Evolutionary conservation across 1,140 invertebrate species (phyloP), one percentile per base, ranked within the genome.

Genomic region (Papilio dardanus): DNA sequence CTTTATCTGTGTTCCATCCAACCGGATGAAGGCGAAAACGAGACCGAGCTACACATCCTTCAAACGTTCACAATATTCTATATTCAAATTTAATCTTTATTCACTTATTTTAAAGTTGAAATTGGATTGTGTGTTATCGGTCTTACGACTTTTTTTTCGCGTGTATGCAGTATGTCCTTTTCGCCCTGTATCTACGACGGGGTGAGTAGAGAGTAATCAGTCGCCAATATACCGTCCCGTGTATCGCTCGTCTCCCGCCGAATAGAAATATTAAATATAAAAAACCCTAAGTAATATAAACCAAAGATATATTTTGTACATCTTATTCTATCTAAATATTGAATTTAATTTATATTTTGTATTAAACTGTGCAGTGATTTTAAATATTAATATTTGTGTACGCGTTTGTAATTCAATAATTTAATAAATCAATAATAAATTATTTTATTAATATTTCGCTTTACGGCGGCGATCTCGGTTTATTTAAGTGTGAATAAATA

Each of bases 171-270:
- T 85, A 81, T 92, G 88, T 92, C 90, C 91, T 92, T 93, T 89
- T 91, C 90, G 86, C 88, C 90, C 88, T 87, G 84, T 83, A 85
- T 81, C 87, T 77, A 84, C 82, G 74, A 82, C 81, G 79, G 86
- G 85, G 86, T 80, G 76, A 81, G 83, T 84, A 87, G 86, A 87
- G 76, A 81, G 83, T 84, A 88, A 88, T 88, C 90, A 93, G 91
- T 93, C 86, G 88, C 86, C 88, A 83, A 83, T 77, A 87, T 81
- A 84, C 91, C 91, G 91, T 91, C 89, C 90, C 74, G 79, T 84
- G 86, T 83, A 81, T 85, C 83, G 82, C 86, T 77, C 91, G 89
- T 85, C 84, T 78, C 79, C 67, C 46, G 79, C 76, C 50, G 74
- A 66, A 58, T 76, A 77, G 76, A 78, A 80, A 79, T 81, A 75